phyloP scores from a whole-genome alignment of 2,797 vertebrate species.

The Carduelis carduelis region DNA sequence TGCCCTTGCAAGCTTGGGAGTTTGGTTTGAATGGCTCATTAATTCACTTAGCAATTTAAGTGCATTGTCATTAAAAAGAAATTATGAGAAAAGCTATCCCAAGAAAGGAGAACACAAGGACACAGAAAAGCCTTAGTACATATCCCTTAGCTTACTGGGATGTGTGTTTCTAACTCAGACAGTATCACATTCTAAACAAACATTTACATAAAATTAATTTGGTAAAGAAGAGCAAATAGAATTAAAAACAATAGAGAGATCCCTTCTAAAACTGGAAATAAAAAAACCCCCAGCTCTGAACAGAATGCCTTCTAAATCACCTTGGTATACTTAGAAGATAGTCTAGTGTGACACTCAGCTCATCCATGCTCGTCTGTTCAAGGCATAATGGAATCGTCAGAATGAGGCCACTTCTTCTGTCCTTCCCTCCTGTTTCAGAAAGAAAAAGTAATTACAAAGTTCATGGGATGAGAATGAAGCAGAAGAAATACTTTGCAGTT shows the following conservation, averaged over 20 bases:
- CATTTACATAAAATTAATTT: not conserved
- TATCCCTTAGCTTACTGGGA: not conserved
- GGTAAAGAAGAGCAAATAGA: not conserved
- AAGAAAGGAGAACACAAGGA: not conserved
- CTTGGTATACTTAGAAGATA: conserved; percentile 98
- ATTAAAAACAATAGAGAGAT: not conserved
- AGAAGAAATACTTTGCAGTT: not conserved
- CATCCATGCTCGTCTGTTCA: conserved; percentile 98
- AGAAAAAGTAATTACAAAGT: conserved; percentile 11
- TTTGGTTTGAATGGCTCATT: not conserved
- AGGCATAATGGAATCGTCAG: conserved; percentile 96
- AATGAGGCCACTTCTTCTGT: conserved; percentile 96
- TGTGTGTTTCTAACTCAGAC: not conserved
- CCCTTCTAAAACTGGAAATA: not conserved
- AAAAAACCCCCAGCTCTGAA: not conserved
- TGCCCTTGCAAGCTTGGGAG: not conserved
- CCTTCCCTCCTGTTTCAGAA: conserved; percentile 87
- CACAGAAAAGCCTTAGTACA: not conserved
- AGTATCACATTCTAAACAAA: not conserved
- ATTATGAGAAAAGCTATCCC: not conserved
- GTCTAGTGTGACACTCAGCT: conserved; percentile 93
- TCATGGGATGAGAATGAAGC: not conserved
- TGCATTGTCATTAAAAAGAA: not conserved
- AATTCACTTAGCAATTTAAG: not conserved
- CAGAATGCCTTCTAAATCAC: conserved; percentile 73